A percentile compares a stretch with the other conserved stretches of the same genome.
These are phyloP conservation scores for Pasiphila rectangulata DNA, from an alignment of 2,888 invertebrate genomes.

Conservation along the genomic window DNA sequence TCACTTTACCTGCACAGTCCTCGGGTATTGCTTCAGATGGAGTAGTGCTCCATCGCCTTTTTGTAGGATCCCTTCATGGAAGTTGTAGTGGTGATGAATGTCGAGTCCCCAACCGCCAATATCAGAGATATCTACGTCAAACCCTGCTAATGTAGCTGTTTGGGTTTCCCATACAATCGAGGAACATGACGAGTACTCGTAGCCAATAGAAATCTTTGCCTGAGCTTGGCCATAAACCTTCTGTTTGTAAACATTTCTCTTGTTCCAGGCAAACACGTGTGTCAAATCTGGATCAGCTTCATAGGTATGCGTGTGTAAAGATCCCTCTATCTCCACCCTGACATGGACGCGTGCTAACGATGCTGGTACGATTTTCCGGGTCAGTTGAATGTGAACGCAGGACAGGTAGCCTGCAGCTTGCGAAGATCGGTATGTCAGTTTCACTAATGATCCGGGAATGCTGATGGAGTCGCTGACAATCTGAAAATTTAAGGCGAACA, in stretches of 20 bases:
- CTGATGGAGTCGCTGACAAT: constrained; percentile 97
- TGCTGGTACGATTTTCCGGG: constrained; percentile 88
- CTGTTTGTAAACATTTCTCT: constrained; percentile 97
- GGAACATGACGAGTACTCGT: constrained; percentile 93
- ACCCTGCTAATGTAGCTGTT: constrained; percentile 95
- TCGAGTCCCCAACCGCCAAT: constrained; percentile 99
- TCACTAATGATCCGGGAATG: constrained; percentile 95
- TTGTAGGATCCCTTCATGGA: constrained; percentile 98
- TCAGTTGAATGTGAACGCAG: constrained; percentile 93
- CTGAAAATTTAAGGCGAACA: constrained; percentile 81
- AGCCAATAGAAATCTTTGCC: constrained; percentile 95
- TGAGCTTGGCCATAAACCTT: constrained; percentile 95
- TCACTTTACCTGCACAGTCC: constrained; percentile 85
- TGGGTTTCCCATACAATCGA: constrained; percentile 97
- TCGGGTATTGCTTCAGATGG: constrained; percentile 95
- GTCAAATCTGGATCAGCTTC: constrained; percentile 97
- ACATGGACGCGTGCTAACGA: constrained; percentile 94
- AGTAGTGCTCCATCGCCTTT: constrained; percentile 98
- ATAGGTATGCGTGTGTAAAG: constrained; percentile 93
- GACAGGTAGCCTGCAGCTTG: constrained; percentile 97
- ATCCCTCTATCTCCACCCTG: constrained; percentile 95
- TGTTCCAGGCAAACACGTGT: constrained; percentile 99
- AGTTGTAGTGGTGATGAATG: constrained; percentile 99
- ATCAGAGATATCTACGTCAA: constrained; percentile 97
- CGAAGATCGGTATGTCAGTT: constrained; percentile 97